Percentiles rank a stretch among this genome's conserved stretches.
phyloP scores from a whole-genome alignment of 2,113 vertebrate genomes.

The Dasyprocta punctata region DNA sequence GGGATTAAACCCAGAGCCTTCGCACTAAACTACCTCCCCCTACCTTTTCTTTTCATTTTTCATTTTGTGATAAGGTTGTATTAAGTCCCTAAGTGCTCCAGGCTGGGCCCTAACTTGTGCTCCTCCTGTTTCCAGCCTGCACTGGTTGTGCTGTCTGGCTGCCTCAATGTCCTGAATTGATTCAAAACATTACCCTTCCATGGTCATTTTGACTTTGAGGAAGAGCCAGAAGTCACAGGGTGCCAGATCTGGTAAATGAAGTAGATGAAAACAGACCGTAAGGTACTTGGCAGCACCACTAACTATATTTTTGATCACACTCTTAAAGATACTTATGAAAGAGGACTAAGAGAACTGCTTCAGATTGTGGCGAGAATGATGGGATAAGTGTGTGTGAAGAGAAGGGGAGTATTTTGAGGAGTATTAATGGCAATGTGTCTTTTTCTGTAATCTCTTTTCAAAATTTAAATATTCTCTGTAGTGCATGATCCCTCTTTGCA shows the following conservation, averaged over 20 bases:
- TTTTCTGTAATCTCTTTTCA: neutral
- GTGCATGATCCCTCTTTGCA: neutral
- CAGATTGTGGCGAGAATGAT: neutral
- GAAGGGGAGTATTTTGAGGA: neutral
- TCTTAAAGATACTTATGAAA: neutral
- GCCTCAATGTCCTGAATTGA: neutral
- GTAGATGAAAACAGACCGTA: neutral
- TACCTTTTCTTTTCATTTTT: neutral
- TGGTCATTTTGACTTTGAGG: neutral
- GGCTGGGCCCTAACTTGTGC: neutral
- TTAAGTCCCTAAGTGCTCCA: neutral
- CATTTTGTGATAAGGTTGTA: neutral
- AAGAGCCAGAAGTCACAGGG: neutral
- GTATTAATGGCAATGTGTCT: neutral
- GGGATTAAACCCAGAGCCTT: neutral
- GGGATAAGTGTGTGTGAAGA: neutral
- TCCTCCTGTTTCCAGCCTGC: neutral
- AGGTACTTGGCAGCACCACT: neutral
- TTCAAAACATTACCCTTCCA: neutral
- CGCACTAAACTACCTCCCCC: neutral
- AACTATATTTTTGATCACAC: neutral
- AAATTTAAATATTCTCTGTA: neutral
- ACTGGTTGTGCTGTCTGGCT: neutral
- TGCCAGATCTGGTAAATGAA: neutral
- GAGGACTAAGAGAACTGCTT: neutral